Conservation (phyloP, 1,140 invertebrate genomes). For the Drosophila ogumai region DNA sequence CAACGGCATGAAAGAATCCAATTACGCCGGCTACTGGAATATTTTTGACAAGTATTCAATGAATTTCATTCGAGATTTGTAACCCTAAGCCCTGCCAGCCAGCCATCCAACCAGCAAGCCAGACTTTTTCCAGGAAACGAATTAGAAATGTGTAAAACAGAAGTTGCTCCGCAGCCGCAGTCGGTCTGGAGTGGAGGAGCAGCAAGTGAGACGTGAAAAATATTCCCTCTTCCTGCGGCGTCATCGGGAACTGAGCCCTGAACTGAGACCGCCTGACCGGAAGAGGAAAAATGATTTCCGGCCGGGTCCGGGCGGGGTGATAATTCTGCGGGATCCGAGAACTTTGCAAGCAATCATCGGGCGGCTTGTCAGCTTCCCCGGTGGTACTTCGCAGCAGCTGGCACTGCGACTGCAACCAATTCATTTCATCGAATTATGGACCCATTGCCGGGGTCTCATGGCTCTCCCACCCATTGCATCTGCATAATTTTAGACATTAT, state of each 20-base stretch:
- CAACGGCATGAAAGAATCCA: conserved; percentile 61
- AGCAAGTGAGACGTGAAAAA: conserved; percentile 60
- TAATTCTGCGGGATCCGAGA: conserved; percentile 61
- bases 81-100: conserved; percentile 26
- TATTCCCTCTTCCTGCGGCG: conserved; percentile 43
- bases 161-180: conserved; percentile 65
- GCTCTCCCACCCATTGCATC: conserved; percentile 34
- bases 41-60: conserved; percentile 83
- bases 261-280: conserved; percentile 43
- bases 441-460: conserved; percentile 17
- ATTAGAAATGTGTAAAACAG: conserved; percentile 83
- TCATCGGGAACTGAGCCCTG: conserved; percentile 35
- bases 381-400: conserved; percentile 33
- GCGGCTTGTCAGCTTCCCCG: conserved; percentile 67
- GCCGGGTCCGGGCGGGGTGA: conserved; percentile 48
- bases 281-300: conserved; percentile 78
- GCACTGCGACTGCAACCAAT: conserved; percentile 41
- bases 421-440: conserved; percentile 68
- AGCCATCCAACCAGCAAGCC: conserved; percentile 17
- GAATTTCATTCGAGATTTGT: conserved; percentile 81
- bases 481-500: conserved; percentile 68
- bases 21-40: conserved; percentile 69
- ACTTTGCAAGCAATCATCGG: conserved; percentile 74
- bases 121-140: conserved; percentile 56
- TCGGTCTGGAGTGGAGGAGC: conserved; percentile 33